A percentile compares a stretch with the other conserved stretches of the same genome.
Evolutionary conservation across 2,797 vertebrate species (phyloP).

Genomic region (Tenualosa thibaudeaui): DNA sequence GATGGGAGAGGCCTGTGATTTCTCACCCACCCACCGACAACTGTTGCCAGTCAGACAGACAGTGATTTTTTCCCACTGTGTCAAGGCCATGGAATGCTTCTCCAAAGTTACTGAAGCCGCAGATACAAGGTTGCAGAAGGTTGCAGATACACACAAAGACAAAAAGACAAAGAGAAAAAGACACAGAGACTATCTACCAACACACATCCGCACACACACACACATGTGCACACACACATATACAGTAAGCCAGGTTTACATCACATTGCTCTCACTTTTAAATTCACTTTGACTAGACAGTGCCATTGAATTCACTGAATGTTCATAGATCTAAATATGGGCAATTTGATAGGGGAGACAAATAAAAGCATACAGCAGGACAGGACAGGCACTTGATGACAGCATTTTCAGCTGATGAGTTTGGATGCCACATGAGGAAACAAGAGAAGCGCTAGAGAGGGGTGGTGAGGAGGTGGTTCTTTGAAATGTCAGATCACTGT

Average conservation of each 20-base stretch:
- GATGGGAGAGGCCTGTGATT: constrained; percentile 65
- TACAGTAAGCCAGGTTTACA: background rate
- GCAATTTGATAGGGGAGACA: constrained; percentile 13
- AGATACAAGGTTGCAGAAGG: too few species aligned
- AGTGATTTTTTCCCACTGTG: constrained; percentile 67
- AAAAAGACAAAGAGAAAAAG: background rate
- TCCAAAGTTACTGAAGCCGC: background rate
- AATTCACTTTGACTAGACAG: background rate
- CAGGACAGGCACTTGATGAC: background rate
- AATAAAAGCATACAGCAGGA: background rate
- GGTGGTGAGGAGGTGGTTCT: constrained; percentile 9
- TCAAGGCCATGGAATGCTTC: background rate
- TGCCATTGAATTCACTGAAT: background rate
- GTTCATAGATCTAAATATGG: background rate
- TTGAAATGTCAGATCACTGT: background rate
- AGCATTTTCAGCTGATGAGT: constrained; percentile 42
- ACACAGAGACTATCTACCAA: background rate
- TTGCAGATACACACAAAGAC: background rate
- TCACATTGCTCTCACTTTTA: background rate
- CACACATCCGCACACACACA: background rate
- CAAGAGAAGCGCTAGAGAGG: background rate
- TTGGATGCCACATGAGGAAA: background rate
- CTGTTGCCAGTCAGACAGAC: constrained; percentile 64
- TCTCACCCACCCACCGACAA: constrained; percentile 60
- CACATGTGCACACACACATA: background rate